Percentiles rank a stretch among this genome's conserved stretches.
Evolutionary conservation across 2,797 vertebrate species (phyloP).

Genomic region (Etheostoma nigrum): DNA sequence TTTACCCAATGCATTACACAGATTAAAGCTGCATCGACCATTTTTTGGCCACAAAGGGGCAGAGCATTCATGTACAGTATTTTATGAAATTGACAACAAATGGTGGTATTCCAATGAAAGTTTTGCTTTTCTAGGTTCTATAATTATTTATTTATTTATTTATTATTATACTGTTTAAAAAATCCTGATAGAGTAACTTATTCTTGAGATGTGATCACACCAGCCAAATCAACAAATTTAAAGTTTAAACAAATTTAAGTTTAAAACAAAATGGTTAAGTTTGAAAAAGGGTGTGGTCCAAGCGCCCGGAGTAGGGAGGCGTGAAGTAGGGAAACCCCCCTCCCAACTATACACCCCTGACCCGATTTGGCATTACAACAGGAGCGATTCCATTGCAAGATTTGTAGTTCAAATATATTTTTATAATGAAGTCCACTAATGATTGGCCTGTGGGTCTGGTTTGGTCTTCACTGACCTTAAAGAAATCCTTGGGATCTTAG

Average conservation of each 20-base stretch:
- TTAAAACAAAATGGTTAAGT: too few relatives aligned
- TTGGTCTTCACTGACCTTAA: neutral
- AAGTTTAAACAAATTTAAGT: too few relatives aligned
- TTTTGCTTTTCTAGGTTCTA: neutral
- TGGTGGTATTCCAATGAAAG: neutral
- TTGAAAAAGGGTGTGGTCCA: too few relatives aligned
- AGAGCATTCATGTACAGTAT: neutral
- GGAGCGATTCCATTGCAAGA: too few relatives aligned
- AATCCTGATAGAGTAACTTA: neutral
- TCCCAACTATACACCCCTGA: too few relatives aligned
- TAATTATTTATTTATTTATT: too few relatives aligned
- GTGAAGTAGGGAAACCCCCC: too few relatives aligned
- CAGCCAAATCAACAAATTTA: too few relatives aligned
- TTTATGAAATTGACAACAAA: neutral
- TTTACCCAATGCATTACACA: neutral
- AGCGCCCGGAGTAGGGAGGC: too few relatives aligned
- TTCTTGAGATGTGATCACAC: too few relatives aligned
- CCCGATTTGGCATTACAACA: too few relatives aligned
- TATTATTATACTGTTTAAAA: neutral
- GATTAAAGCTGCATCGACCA: slow-evolving; percentile 2
- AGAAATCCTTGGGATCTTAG: neutral
- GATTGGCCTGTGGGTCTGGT: neutral
- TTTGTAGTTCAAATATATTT: too few relatives aligned
- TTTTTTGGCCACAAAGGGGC: neutral
- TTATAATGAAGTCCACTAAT: neutral